phyloP scores from a whole-genome alignment of 1,140 invertebrate genomes.

The Oedothorax gibbosus region DNA sequence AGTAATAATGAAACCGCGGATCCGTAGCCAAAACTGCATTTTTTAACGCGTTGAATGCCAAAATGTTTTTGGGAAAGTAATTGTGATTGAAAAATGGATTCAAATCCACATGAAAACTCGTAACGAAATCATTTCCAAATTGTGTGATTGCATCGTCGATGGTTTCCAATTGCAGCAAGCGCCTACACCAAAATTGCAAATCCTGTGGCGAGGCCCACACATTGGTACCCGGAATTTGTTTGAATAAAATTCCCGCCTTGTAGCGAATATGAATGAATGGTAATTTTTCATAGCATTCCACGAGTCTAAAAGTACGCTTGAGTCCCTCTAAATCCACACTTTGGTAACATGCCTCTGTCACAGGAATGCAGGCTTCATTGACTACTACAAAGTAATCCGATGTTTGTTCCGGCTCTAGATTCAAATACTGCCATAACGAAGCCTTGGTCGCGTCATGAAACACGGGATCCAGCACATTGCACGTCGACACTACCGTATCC shows the following conservation, averaged over 20 bases:
- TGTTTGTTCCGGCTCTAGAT: neutral
- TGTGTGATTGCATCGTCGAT: neutral
- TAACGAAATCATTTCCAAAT: neutral
- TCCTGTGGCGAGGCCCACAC: neutral
- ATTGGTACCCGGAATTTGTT: neutral
- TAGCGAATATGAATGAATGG: neutral
- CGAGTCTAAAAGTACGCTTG: neutral
- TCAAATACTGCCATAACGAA: neutral
- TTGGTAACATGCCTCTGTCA: neutral
- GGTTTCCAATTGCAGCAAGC: neutral
- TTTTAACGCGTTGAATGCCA: constrained; percentile 1
- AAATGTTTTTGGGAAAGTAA: neutral
- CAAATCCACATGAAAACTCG: neutral
- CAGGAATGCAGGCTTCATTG: constrained; percentile 1
- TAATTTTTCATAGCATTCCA: neutral
- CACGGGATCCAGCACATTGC: neutral
- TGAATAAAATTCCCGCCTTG: neutral
- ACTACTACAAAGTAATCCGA: neutral
- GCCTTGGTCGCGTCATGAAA: neutral
- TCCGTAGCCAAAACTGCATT: constrained; percentile 9
- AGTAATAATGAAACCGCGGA: neutral
- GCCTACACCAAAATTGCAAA: neutral
- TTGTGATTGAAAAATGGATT: constrained; percentile 11
- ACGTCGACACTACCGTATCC: neutral
- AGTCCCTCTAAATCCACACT: neutral